Evolutionary conservation across 2,888 invertebrate species (phyloP), one percentile per base, ranked within the genome.

Genomic region (Drosophila leonis): DNA sequence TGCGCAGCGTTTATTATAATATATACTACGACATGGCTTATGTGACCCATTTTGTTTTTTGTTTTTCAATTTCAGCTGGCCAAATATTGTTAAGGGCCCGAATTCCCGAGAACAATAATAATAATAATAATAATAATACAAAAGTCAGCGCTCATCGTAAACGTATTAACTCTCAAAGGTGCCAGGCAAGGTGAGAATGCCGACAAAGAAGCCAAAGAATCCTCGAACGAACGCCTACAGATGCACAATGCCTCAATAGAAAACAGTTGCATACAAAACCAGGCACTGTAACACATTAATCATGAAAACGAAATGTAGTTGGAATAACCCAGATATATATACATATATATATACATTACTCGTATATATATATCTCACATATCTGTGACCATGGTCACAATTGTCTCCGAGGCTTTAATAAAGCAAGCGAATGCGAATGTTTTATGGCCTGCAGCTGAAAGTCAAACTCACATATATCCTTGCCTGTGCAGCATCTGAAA

Each of bases 71-170:
- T 55, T 27, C 74, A 78, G 75, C 80, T 77, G 70, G 56, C 63
- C 55, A 55, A 63, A 73, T 57, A 61, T 35, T 64, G 31, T 52
- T 44, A 57, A 65, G 62, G 37, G 29, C 48, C 64, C 27, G n/a
- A 24, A 65, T 76, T 78, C 72, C 51, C 27, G 15, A 57, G 57
- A 80, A 80, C 52, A 57, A 72, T 69, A 49, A 70, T 61, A 75
- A 73, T 69, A 83, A 42, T 20, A 39, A 24, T 64, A 70, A 75
- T 73, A 49, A 75, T 65, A 72, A 75, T 69, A 83, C 74, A 72
- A 87, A 87, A 87, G 84, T 89, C 84, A 84, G 51, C 66, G 15
- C 57, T 88, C 83, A 83, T 84, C 89, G 89, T 78, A 86, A 72
- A 63, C 51, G 81, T 60, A 87, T 84, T 76, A 82, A 56, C 35